Conservation (phyloP, 2,888 invertebrate genomes). For the Scaptomyza tumidula region DNA sequence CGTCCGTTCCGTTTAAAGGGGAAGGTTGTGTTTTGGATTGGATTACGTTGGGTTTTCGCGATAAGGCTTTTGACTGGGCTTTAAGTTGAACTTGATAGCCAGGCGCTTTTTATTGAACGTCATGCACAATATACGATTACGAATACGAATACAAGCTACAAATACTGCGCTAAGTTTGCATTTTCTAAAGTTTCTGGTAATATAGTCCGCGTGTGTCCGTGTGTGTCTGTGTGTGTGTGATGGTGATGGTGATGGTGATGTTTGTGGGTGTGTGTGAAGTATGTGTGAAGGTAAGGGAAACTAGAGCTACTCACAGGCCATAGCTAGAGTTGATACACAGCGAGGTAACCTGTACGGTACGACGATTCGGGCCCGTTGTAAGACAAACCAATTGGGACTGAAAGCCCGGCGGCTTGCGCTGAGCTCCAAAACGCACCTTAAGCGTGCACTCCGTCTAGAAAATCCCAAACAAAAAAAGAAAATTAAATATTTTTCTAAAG, state of each 20-base stretch:
- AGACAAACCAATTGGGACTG: conserved; percentile 98
- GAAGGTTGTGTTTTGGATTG: too few relatives aligned
- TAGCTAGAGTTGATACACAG: conserved; percentile 98
- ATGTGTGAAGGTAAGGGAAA: conserved; percentile 1
- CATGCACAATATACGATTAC: conserved; percentile 62
- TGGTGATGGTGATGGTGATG: conserved; percentile 5
- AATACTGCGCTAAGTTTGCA: conserved; percentile 46
- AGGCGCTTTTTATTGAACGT: conserved; percentile 53
- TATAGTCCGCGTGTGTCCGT: conserved; percentile 26
- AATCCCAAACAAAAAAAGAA: neutral
- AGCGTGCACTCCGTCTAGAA: conserved; percentile 85
- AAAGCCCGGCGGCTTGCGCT: conserved; percentile 97
- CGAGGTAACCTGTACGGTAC: conserved; percentile 89
- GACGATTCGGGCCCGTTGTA: conserved; percentile 91
- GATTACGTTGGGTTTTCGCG: neutral
- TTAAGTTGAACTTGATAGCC: conserved; percentile 39
- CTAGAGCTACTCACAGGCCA: conserved; percentile 92
- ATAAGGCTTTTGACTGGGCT: conserved; percentile 33
- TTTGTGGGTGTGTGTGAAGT: conserved; percentile 5
- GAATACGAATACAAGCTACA: conserved; percentile 61
- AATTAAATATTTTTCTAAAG: too few relatives aligned
- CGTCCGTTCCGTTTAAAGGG: too few relatives aligned
- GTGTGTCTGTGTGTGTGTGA: conserved; percentile 17
- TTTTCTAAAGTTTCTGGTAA: conserved; percentile 15
- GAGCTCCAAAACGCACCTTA: conserved; percentile 90